A percentile compares a stretch with the other conserved stretches of the same genome.
Evolutionary conservation across 2,888 invertebrate species (phyloP).

Genomic region (Sepiola atlantica): DNA sequence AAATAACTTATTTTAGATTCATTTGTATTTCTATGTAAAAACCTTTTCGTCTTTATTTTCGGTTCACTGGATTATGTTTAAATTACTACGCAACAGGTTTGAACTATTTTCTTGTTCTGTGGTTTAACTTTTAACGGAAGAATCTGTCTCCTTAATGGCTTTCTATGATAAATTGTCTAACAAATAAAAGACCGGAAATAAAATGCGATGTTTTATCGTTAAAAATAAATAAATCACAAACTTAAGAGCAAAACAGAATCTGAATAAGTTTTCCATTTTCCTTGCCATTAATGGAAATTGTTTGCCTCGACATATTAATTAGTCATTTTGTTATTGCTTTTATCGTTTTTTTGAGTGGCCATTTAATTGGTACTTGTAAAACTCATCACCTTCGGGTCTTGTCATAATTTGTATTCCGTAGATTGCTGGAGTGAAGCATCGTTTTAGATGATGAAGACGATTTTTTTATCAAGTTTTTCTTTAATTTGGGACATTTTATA

Average conservation of each 20-base stretch:
- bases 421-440: background rate
- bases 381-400: background rate
- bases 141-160: no score
- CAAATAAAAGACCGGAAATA: background rate
- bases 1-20: no score
- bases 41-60: no score
- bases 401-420: background rate
- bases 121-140: no score
- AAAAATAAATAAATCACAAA: no score
- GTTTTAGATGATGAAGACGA: background rate
- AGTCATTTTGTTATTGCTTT: background rate
- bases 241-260: background rate
- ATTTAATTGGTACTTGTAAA: background rate
- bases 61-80: no score
- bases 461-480: background rate
- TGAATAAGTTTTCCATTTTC: background rate
- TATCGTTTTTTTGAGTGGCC: background rate
- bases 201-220: background rate
- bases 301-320: background rate
- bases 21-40: no score
- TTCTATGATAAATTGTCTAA: no score
- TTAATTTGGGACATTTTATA: background rate
- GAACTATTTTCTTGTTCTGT: no score
- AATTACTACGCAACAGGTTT: no score
- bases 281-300: background rate